Conservation (phyloP, 1,140 invertebrate genomes). For the Pseudobourletiella spinata region DNA sequence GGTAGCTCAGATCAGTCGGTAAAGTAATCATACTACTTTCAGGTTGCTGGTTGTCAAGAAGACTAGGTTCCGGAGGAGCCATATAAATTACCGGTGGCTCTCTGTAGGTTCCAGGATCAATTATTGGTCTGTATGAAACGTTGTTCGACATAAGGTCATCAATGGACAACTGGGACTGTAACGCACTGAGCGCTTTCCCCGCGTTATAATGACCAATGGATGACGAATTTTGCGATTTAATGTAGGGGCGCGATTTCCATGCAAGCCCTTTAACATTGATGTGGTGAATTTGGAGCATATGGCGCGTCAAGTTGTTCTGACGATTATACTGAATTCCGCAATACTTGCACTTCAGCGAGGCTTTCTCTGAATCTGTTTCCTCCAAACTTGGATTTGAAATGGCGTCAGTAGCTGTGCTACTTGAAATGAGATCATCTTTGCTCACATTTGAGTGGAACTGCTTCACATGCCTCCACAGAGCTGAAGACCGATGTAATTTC, state of each 20-base stretch:
- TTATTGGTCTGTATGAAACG: background rate
- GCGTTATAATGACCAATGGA: too few relatives aligned
- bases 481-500: background rate
- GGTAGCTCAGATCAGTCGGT: too few relatives aligned
- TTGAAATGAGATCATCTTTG: background rate
- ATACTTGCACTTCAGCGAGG: background rate
- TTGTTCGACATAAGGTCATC: too few relatives aligned
- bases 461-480: background rate
- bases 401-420: background rate
- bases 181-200: background rate
- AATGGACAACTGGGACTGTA: too few relatives aligned
- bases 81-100: too few relatives aligned
- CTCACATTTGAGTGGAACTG: too few relatives aligned
- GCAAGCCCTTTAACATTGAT: background rate
- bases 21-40: too few relatives aligned
- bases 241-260: conserved; percentile 1
- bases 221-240: too few relatives aligned
- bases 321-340: background rate
- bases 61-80: too few relatives aligned
- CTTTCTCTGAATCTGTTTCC: background rate
- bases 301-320: conserved; percentile 1
- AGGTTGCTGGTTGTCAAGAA: too few relatives aligned
- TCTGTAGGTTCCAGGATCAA: too few relatives aligned
- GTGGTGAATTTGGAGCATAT: background rate
- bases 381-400: background rate